These are phyloP conservation scores for Malurus splendens DNA, from an alignment of 2,797 vertebrate genomes.

Conservation along the genomic window DNA sequence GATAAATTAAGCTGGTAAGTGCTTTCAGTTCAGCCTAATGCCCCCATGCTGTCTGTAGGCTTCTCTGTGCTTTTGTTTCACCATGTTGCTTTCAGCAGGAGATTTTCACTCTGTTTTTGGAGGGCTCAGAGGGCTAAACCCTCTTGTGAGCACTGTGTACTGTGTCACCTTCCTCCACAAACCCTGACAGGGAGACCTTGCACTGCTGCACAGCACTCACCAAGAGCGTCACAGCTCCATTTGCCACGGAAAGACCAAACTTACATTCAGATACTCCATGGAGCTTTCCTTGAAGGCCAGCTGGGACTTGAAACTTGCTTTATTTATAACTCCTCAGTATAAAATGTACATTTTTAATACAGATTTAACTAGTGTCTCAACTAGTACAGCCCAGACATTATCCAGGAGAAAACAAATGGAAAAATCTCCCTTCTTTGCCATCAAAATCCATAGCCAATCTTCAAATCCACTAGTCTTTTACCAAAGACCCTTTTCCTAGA, in stretches of 20 bases:
- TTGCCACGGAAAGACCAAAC: not conserved
- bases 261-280: not conserved
- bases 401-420: not conserved
- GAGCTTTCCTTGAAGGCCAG: not conserved
- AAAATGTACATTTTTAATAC: not conserved
- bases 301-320: not conserved
- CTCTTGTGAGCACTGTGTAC: not conserved
- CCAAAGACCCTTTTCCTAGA: not conserved
- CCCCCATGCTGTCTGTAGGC: slow-evolving; percentile 29
- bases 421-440: not conserved
- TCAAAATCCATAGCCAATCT: not conserved
- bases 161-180: not conserved
- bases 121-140: not conserved
- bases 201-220: not conserved
- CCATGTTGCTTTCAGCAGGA: slow-evolving; percentile 34
- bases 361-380: not conserved
- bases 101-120: not conserved
- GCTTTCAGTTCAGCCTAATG: slow-evolving; percentile 48
- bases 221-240: not conserved
- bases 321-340: not conserved
- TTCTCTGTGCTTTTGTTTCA: slow-evolving; percentile 35
- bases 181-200: not conserved
- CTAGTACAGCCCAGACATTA: not conserved
- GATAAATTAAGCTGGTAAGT: slow-evolving; percentile 32
- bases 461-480: not conserved